Conservation (phyloP, 2,113 vertebrate genomes). For the Edolisoma coerulescens region DNA sequence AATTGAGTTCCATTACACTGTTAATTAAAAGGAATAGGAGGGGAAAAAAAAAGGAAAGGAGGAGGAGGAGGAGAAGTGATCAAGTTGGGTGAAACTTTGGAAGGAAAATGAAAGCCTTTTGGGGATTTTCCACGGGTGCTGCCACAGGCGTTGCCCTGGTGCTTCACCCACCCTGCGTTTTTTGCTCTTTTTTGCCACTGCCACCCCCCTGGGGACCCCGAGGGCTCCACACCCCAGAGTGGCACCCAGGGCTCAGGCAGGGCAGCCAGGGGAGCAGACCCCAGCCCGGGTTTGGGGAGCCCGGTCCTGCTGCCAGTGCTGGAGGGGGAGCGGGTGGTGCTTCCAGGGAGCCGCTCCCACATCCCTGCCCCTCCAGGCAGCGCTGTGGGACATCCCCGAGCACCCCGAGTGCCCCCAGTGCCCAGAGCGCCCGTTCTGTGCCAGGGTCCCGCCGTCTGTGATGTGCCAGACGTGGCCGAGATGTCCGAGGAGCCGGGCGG, state of each 20-base stretch:
- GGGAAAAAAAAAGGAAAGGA: accelerated
- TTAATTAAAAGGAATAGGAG: conserved; percentile 57
- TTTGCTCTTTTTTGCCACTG: neutral
- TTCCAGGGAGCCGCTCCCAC: neutral
- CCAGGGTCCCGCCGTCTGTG: neutral
- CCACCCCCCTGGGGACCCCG: too few relatives aligned
- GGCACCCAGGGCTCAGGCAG: neutral
- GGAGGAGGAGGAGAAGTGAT: neutral
- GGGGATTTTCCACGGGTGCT: neutral
- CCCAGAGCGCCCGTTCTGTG: neutral
- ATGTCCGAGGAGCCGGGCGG: neutral
- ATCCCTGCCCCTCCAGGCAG: neutral
- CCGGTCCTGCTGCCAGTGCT: accelerated
- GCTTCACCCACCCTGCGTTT: accelerated
- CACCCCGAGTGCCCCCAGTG: neutral
- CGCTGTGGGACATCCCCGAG: neutral
- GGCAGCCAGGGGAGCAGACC: neutral
- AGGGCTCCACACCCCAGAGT: accelerated
- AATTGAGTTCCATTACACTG: conserved; percentile 58
- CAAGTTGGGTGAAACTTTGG: neutral
- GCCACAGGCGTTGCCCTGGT: neutral
- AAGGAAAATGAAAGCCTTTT: neutral
- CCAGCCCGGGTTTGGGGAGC: neutral
- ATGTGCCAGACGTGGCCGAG: neutral
- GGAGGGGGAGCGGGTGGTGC: neutral